Conservation (phyloP, 2,888 invertebrate genomes). For the Abrostola tripartita region DNA sequence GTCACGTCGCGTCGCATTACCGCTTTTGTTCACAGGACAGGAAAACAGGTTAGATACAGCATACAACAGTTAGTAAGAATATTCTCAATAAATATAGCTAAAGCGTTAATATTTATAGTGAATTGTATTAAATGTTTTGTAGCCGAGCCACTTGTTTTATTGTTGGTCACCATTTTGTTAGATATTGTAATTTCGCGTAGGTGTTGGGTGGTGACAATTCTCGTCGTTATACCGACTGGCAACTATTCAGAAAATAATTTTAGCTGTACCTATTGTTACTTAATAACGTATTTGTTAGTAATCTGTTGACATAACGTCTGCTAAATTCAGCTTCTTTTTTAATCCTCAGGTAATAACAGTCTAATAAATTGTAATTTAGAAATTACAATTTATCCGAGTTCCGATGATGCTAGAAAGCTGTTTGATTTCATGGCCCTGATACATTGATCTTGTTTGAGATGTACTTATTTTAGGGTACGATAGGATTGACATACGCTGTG, state of each 20-base stretch:
- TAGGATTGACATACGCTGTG: no score
- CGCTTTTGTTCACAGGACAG: no score
- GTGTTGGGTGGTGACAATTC: conserved; percentile 34
- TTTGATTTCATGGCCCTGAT: no score
- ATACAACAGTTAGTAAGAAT: no score
- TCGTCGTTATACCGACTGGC: conserved; percentile 34
- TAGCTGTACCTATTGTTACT: conserved; percentile 35
- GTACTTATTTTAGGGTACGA: no score
- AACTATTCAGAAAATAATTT: conserved; percentile 44
- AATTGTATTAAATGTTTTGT: conserved; percentile 17
- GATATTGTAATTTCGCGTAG: conserved; percentile 25
- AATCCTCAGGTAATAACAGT: not conserved
- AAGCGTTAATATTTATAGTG: conserved; percentile 5
- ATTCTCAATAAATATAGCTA: no score
- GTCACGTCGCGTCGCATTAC: no score
- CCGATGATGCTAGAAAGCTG: no score
- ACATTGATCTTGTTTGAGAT: no score
- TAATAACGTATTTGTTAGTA: conserved; percentile 21
- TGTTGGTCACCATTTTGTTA: conserved; percentile 27
- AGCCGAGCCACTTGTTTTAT: conserved; percentile 16
- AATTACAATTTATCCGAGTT: no score
- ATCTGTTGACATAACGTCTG: conserved; percentile 3
- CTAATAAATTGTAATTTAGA: no score
- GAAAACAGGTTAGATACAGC: no score
- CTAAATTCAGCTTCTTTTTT: not conserved